phyloP scores from a whole-genome alignment of 2,797 vertebrate species.

The Siniperca scherzeri region DNA sequence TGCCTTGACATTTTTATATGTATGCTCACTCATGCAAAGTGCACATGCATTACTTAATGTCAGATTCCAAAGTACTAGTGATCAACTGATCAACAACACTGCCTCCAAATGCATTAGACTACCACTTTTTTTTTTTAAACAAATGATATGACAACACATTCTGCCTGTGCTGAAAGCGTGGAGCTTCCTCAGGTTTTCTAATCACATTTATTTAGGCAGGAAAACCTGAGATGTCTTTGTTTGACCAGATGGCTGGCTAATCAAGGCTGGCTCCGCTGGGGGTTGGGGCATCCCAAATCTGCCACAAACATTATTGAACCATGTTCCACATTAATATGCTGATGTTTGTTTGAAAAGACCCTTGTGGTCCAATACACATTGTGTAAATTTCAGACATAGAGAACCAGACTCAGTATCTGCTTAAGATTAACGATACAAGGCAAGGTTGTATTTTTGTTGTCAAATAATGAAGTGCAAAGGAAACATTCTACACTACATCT shows the following conservation, averaged over 20 bases:
- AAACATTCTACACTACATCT: not conserved
- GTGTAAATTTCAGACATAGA: not conserved
- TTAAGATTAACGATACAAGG: not conserved
- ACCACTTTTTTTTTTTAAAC: constrained; percentile 18
- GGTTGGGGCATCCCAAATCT: constrained; percentile 72
- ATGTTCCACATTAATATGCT: constrained; percentile 50
- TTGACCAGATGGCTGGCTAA: constrained; percentile 83
- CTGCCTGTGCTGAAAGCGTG: constrained; percentile 14
- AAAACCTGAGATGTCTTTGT: constrained; percentile 81
- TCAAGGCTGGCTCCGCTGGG: constrained; percentile 69
- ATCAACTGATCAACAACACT: not conserved
- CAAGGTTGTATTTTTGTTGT: constrained; percentile 8
- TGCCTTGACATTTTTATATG: not conserved
- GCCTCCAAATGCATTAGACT: not conserved
- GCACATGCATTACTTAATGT: not conserved
- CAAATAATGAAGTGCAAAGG: not conserved
- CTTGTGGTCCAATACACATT: not conserved
- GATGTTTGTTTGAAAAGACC: constrained; percentile 21
- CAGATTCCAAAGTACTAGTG: not conserved
- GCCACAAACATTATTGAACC: constrained; percentile 69
- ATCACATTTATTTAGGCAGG: constrained; percentile 79
- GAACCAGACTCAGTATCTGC: not conserved
- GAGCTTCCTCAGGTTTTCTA: constrained; percentile 73
- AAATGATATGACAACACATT: constrained; percentile 26
- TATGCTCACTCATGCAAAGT: not conserved